Base-by-base conservation (phyloP, 2,797 vertebrate genomes). In the Sebastes minor region DNA sequence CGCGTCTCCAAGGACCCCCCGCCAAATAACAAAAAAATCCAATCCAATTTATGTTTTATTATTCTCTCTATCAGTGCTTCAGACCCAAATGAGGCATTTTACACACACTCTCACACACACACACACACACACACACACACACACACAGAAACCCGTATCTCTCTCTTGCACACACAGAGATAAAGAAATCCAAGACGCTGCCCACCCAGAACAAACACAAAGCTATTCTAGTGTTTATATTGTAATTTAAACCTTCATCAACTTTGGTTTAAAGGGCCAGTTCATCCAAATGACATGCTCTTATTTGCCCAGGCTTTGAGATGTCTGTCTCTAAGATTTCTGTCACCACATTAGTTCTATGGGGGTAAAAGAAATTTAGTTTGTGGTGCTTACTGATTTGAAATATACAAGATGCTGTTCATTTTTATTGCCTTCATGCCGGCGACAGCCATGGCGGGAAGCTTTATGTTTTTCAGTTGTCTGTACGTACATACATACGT, bases 11-110 rank as follows among this genome's bases (percentile, higher is more conserved):
- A 87, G 76, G 83, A 88, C 56, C 30, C 18, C 60, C 46, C 3
- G 2, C 25, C 57, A 74, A 67, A 71, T 20, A 57, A 81, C 23
- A 71, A 64, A 74, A 81, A 74, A 74, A 72, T 81, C 60, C 71
- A 76, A 74, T 86, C 72, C 32, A 88, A 13, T 64, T 78, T 71
- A 67, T 49, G 67, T 78, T 85, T 88, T 79, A 92, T 92, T 84
- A 86, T 86, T 84, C 73, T 70, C 76, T 72, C 35, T 60, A 20
- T 79, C 76, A 78, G 68, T 20, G 38, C 61, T 80, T 71, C 57
- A 65, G 32, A 62, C 49, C 9, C 63, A 60, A 82, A 78, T 71
- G 32, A 78, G 67, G 33, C n/a, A 33, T 68, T 71, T 27, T 20
- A 70, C 38, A 74, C 35, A 69, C 25, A 38, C 30, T 14, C 27